These are phyloP conservation scores for Hylia prasina DNA, from an alignment of 2,113 vertebrate genomes.

Conservation along the genomic window DNA sequence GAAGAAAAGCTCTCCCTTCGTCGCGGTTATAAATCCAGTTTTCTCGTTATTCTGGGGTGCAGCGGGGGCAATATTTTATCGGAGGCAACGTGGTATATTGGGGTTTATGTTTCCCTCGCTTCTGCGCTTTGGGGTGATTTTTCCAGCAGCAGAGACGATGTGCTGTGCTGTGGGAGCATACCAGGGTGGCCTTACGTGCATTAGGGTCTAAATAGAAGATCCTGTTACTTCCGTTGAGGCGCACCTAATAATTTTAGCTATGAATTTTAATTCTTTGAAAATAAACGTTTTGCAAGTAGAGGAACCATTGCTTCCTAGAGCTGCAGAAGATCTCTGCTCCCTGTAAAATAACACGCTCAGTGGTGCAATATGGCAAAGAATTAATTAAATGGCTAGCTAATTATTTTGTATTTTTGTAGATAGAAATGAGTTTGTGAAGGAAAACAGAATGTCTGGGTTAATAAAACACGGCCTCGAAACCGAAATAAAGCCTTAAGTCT, in stretches of 20 bases:
- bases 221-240: not conserved
- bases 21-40: not conserved
- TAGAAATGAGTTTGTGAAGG: not conserved
- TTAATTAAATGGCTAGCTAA: not conserved
- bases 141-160: not conserved
- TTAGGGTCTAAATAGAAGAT: not conserved
- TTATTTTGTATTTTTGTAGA: not conserved
- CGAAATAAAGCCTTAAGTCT: not conserved
- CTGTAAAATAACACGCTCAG: not conserved
- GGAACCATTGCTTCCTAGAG: not conserved
- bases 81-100: not conserved
- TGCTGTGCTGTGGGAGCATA: not conserved
- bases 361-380: not conserved
- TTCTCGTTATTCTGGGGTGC: not conserved
- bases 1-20: not conserved
- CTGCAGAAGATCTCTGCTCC: not conserved
- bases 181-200: not conserved
- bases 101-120: not conserved
- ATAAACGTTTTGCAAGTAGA: not conserved
- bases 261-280: not conserved
- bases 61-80: not conserved
- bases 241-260: not conserved
- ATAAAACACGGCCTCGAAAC: not conserved
- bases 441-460: not conserved
- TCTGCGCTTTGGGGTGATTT: not conserved